Base-by-base conservation (phyloP, 2,113 vertebrate genomes). In the Acinonyx jubatus region DNA sequence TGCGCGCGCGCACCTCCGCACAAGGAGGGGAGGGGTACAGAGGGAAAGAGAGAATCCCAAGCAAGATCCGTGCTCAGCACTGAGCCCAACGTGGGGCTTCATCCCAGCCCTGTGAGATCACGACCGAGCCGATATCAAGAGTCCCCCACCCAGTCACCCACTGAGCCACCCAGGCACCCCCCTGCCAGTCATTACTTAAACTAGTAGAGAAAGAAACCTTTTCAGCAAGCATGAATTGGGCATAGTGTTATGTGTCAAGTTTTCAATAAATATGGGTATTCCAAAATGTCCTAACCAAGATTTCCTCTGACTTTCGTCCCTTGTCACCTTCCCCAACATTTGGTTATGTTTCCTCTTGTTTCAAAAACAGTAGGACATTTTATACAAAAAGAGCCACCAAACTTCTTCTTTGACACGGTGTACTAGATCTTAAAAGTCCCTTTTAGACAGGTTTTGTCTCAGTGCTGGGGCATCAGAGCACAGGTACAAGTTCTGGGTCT, bases 291-390 rank as follows among this genome's bases (percentile, higher is more conserved):
- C 69, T 81, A 73, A 38, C 29, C 55, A 94, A 50, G 25, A 65
- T 94, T 96, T 48, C 89, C 63, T 21, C n/a, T 86, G 83, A 50
- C n/a, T 90, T 73, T 83, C 66, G 36, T 74, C 74, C 23, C 87
- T 52, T 85, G 63, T 50, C 50, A 71, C 45, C 19, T 97, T 76
- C 29, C 36, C 41, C 36, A 91, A 71, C 27, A 92, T 91, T 88
- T 84, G 31, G n/a, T 91, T 87, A 55, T 84, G 45, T 78, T 91
- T 91, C n/a, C 10, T 88, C 71, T 96, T 84, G 31, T 89, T 73
- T 80, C 68, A 91, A 89, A 82, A 87, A 63, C 48, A 38, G 63
- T n/a, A 55, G 73, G 33, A 4, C 31, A 27, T 90, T 90, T 92
- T 63, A 68, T 73, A 79, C 66, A 41, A 91, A 76, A 92, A 82